Percentiles rank a stretch among this genome's conserved stretches.
These are phyloP conservation scores for Diabrotica undecimpunctata DNA, from an alignment of 1,140 invertebrate genomes.

Conservation along the genomic window DNA sequence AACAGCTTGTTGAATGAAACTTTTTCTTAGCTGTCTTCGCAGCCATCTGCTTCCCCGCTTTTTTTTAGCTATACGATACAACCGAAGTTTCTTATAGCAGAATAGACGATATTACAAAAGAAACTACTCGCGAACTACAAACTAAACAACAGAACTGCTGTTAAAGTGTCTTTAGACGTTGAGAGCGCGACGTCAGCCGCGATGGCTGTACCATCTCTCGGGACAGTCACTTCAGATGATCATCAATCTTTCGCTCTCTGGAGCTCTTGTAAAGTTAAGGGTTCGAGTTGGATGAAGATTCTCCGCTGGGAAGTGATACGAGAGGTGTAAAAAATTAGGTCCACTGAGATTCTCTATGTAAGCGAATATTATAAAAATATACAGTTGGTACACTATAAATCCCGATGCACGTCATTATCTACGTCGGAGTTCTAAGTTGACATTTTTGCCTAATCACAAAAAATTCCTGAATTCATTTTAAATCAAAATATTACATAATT, in stretches of 20 bases:
- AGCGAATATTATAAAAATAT: too few species aligned
- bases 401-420: too few species aligned
- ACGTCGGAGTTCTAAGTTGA: too few species aligned
- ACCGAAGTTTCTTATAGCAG: constrained; percentile 7
- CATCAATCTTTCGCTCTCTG: neutral
- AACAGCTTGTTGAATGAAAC: constrained; percentile 20
- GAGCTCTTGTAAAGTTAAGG: neutral
- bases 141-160: constrained; percentile 1
- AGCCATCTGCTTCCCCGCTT: constrained; percentile 10
- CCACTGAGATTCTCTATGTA: too few species aligned
- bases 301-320: neutral
- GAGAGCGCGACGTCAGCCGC: neutral
- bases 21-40: constrained; percentile 10
- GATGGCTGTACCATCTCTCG: neutral
- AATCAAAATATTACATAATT: too few species aligned
- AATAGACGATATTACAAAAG: constrained; percentile 6
- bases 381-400: too few species aligned
- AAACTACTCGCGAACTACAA: neutral
- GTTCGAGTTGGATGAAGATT: neutral
- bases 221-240: neutral
- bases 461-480: too few species aligned
- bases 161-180: neutral
- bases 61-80: neutral
- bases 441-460: too few species aligned
- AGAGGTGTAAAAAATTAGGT: neutral